Evolutionary conservation across 2,113 vertebrate genomes (phyloP), one percentile per base, ranked within the genome.

Genomic region (Thalassarche chlororhynchos): DNA sequence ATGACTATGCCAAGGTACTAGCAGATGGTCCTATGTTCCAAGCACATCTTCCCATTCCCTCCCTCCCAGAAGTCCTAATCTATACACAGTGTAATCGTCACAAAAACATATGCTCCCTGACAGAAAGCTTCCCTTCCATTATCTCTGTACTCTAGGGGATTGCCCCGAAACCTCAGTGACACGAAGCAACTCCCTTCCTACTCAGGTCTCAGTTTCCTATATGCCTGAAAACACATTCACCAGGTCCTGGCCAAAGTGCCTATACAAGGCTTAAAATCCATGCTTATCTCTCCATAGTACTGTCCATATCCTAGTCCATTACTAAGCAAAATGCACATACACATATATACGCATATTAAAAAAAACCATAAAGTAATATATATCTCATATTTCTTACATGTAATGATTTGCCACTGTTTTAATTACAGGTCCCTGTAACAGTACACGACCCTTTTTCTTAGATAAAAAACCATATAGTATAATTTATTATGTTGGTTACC

Each of bases 41-140:
- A 80, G 47, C 51, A 90, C 68, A 96, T 96, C 76, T 64, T 96
- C 65, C 82, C 84, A 81, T 84, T 96, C 93, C 79, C 93, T 93
- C 68, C 55, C 84, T 97, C 95, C 91, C 97, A 88, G 58, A 97
- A 96, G 94, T 90, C 94, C 93, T 97, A 93, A 97, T 96, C 96
- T 93, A 96, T 80, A 93, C 81, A 83, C 70, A 94, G 68, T 88
- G 91, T 97, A 97, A 97, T 90, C 15, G 0, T 62, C 87, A 93
- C 91, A 90, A 93, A 96, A 96, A 95, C 95, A 97, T 96, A 97
- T 97, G 96, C 84, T 97, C 91, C 68, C 75, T 96, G 93, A 91
- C 96, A 95, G 82, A 96, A 96, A 96, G 87, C 95, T 96, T 93
- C 84, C 93, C 78, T 83, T 92, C 89, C 90, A 94, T 95, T 97